A percentile compares a stretch with the other conserved stretches of the same genome.
Evolutionary conservation across 2,888 invertebrate species (phyloP).

Genomic region (Chydorus sphaericus): DNA sequence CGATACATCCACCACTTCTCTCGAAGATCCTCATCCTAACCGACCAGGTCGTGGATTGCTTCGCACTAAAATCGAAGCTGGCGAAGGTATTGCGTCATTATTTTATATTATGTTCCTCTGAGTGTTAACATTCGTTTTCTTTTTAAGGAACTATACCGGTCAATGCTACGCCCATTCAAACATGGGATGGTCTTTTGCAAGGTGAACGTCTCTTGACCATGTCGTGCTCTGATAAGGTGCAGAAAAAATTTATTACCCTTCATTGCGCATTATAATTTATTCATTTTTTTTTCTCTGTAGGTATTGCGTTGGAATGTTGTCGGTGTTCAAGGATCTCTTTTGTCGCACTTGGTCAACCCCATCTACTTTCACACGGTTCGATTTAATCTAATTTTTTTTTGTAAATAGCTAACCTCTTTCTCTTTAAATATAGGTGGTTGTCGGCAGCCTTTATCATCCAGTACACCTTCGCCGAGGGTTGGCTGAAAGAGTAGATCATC

Average conservation of each 20-base stretch:
- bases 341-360: conserved; percentile 73
- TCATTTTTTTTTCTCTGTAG: too few species aligned
- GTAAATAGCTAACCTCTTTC: too few species aligned
- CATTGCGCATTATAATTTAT: too few species aligned
- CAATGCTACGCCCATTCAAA: conserved; percentile 24
- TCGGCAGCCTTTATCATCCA: conserved; percentile 77
- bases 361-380: conserved; percentile 46
- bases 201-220: conserved; percentile 85
- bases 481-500: conserved; percentile 60
- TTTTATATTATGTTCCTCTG: conserved; percentile 25
- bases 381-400: too few species aligned
- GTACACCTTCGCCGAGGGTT: conserved; percentile 76
- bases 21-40: conserved; percentile 46
- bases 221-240: conserved; percentile 59
- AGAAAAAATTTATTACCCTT: too few species aligned
- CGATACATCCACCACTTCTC: conserved; percentile 8
- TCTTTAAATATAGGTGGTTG: conserved; percentile 44
- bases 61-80: conserved; percentile 90
- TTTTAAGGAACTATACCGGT: conserved; percentile 1
- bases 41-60: conserved; percentile 71
- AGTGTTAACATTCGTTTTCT: background rate
- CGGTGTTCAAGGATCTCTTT: conserved; percentile 80
- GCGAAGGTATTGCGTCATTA: conserved; percentile 78
- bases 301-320: conserved; percentile 90
- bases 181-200: conserved; percentile 37